Percentiles rank a stretch among this genome's conserved stretches.
Conservation (phyloP, 2,888 invertebrate species). For the Nomada fabriciana region DNA sequence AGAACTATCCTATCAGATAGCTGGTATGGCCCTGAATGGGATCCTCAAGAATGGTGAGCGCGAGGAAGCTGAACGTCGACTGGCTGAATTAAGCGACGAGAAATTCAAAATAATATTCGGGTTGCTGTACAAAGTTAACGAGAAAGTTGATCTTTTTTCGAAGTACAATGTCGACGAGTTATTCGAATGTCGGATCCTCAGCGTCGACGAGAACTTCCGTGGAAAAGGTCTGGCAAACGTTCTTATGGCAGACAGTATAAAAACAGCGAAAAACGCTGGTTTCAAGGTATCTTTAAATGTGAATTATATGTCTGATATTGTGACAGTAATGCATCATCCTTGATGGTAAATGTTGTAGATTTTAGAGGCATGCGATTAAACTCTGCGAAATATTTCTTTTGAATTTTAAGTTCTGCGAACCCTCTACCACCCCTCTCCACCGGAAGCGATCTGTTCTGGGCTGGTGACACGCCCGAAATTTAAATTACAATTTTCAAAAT, state of each 20-base stretch:
- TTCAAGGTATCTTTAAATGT: constrained; percentile 87
- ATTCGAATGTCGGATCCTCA: constrained; percentile 92
- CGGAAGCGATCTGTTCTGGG: neutral
- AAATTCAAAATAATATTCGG: constrained; percentile 92
- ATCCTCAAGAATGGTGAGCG: constrained; percentile 90
- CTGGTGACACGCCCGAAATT: neutral
- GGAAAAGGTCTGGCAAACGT: constrained; percentile 91
- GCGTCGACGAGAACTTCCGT: constrained; percentile 89
- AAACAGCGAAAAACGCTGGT: constrained; percentile 88
- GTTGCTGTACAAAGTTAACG: constrained; percentile 90
- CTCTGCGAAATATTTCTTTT: constrained; percentile 11
- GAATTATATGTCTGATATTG: neutral
- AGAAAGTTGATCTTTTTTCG: constrained; percentile 89
- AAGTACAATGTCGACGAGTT: constrained; percentile 89
- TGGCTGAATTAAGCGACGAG: constrained; percentile 88
- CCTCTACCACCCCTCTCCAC: constrained; percentile 5
- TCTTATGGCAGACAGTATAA: constrained; percentile 89
- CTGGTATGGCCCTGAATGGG: constrained; percentile 92
- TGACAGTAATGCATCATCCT: neutral
- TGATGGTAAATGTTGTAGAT: constrained; percentile 40
- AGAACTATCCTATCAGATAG: constrained; percentile 86
- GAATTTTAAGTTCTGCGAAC: constrained; percentile 6
- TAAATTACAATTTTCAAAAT: constrained; percentile 16
- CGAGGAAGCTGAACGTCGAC: constrained; percentile 88
- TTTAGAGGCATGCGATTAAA: constrained; percentile 44